phyloP scores from a whole-genome alignment of 2,888 invertebrate genomes.

The Epinotia nisella region DNA sequence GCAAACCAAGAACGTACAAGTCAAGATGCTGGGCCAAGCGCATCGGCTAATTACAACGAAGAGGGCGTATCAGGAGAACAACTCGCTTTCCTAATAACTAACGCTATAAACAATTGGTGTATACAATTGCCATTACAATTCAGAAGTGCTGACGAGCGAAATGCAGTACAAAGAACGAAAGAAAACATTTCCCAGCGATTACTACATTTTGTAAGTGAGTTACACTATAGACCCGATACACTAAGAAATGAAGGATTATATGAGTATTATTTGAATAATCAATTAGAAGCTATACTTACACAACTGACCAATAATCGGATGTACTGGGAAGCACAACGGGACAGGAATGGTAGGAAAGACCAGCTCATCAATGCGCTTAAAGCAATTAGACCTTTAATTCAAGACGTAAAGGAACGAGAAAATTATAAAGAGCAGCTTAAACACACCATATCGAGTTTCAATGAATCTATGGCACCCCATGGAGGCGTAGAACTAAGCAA shows the following conservation, averaged over 20 bases:
- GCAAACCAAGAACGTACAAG: slow-evolving; percentile 48
- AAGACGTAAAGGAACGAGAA: slow-evolving; percentile 57
- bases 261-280: slow-evolving; percentile 58
- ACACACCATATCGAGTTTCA: slow-evolving; percentile 54
- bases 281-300: slow-evolving; percentile 58
- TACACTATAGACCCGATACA: slow-evolving; percentile 59
- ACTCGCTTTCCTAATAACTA: slow-evolving; percentile 61
- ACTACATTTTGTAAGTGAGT: slow-evolving; percentile 65
- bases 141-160: slow-evolving; percentile 50
- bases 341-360: slow-evolving; percentile 53
- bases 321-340: slow-evolving; percentile 52
- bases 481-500: slow-evolving; percentile 49
- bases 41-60: background rate
- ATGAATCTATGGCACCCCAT: slow-evolving; percentile 50
- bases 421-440: slow-evolving; percentile 63
- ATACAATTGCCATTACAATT: slow-evolving; percentile 57
- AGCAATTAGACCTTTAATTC: slow-evolving; percentile 58
- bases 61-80: slow-evolving; percentile 50
- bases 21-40: slow-evolving; percentile 54
- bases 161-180: slow-evolving; percentile 51
- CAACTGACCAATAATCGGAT: slow-evolving; percentile 51
- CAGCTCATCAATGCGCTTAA: slow-evolving; percentile 58
- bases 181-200: slow-evolving; percentile 61
- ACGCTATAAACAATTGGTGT: slow-evolving; percentile 65
- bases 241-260: slow-evolving; percentile 61